Percentiles rank a stretch among this genome's conserved stretches.
Conservation (phyloP, 64 coral and sea anemone species). For the Montipora cactus region DNA sequence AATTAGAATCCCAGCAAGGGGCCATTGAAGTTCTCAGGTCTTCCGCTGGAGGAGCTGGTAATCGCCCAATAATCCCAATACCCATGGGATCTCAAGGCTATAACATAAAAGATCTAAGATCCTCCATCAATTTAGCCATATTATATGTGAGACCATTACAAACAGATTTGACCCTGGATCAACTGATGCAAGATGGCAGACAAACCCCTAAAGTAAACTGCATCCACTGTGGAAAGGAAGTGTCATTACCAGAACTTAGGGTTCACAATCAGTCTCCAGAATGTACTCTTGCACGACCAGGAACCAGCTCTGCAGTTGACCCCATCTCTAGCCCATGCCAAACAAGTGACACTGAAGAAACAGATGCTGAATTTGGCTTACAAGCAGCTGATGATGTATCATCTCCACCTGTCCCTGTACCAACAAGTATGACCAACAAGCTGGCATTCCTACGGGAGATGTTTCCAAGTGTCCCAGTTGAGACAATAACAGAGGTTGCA, state of each 20-base stretch:
- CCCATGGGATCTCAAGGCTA: conserved; percentile 33
- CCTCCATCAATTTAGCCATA: conserved; percentile 2
- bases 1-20: conserved; percentile 1
- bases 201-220: conserved; percentile 21
- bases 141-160: conserved; percentile 39
- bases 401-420: too few species aligned
- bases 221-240: conserved; percentile 21
- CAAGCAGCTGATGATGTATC: too few species aligned
- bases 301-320: neutral
- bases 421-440: too few species aligned
- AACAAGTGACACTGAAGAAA: too few species aligned
- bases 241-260: conserved; percentile 13
- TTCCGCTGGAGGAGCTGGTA: conserved; percentile 7
- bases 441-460: too few species aligned
- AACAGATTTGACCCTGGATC: conserved; percentile 13
- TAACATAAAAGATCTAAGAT: conserved; percentile 14
- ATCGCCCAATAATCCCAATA: neutral
- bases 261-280: neutral
- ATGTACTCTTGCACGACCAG: neutral
- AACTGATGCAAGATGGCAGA: neutral
- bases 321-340: neutral
- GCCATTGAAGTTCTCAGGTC: conserved; percentile 56
- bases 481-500: too few species aligned
- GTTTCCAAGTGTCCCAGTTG: too few species aligned
- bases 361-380: too few species aligned